Evolutionary conservation across 2,888 invertebrate genomes (phyloP), one percentile per base, ranked within the genome.

Genomic region (Cheilosia scutellata): DNA sequence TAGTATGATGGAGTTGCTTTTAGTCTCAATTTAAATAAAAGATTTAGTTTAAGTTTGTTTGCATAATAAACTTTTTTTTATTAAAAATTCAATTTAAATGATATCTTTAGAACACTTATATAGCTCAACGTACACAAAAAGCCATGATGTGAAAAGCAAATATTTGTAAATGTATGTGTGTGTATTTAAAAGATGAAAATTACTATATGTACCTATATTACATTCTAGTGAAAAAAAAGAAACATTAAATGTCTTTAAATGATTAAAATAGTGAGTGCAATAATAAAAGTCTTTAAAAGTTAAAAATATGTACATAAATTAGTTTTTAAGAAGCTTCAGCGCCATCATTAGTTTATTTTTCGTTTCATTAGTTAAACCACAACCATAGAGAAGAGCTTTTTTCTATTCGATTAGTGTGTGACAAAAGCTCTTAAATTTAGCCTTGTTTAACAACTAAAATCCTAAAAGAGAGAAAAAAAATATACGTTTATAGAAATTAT

Each of bases 391-490:
- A 47, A 72, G 51, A 63, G 74, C 47, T 63, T 72, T 77, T 68
- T 20, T 62, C 66, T 16, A 60, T 51, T 76, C 63, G 76, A 58
- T 82, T 70, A 75, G 63, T 65, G 72, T 57, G 75, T 57, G 75
- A 58, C 40, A 75, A 77, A 60, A 82, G 71, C 70, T 75, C 79
- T 68, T 20, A 79, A 57, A 65, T 88, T 42, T 63, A 44, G 49
- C 57, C 20, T 63, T 71, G 88, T 89, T 91, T 91, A 91, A 91
- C 91, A 91, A 91, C 91, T 91, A 91, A 91, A 91, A 87, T 91
- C 91, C 91, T 91, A 91, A 91, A 91, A 91, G 89, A 89, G 89
- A 87, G 82, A 90, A 89, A 90, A 87, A 83, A 75, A 72, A 66
- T 16, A 49, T 37, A 62, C 16, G 51, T 49, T 78, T 75, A 60